phyloP scores from a whole-genome alignment of 2,113 vertebrate species.

The Ia io region DNA sequence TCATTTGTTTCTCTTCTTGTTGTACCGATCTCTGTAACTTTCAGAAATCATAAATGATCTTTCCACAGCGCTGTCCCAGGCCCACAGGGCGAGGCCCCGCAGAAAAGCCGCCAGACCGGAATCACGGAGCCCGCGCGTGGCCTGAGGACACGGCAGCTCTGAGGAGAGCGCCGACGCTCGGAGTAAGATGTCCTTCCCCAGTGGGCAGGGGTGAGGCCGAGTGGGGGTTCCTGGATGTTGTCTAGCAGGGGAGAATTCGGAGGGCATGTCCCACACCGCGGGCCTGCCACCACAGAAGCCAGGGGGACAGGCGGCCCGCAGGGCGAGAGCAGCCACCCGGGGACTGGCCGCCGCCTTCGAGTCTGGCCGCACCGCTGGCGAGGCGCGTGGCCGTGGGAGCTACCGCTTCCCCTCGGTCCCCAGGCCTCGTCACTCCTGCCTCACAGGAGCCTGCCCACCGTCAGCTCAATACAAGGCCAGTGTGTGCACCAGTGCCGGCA shows the following conservation, averaged over 20 bases:
- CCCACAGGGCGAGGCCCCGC: not conserved
- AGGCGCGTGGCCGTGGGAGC: rapidly evolving
- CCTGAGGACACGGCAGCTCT: not conserved
- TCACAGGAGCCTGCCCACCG: not conserved
- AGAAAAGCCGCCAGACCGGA: conserved; percentile 28
- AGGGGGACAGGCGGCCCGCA: rapidly evolving
- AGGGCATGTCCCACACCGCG: rapidly evolving
- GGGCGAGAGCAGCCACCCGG: too few species aligned
- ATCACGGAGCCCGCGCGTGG: not conserved
- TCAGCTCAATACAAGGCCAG: not conserved
- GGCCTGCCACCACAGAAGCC: not conserved
- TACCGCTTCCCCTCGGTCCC: not conserved
- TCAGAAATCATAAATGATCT: not conserved
- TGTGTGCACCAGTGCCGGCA: rapidly evolving
- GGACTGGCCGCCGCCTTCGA: rapidly evolving
- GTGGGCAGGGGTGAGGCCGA: too few species aligned
- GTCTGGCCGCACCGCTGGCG: rapidly evolving
- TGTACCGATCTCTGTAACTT: not conserved
- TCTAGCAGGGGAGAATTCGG: not conserved
- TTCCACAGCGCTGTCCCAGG: not conserved
- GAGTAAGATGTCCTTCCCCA: too few species aligned
- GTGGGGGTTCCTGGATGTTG: not conserved
- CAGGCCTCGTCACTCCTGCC: not conserved
- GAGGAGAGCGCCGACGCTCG: not conserved
- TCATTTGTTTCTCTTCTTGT: not conserved